Evolutionary conservation across 23 tunicate species (phyloP), one percentile per base, ranked within the genome.

Genomic region (Trididemnum nubilum): DNA sequence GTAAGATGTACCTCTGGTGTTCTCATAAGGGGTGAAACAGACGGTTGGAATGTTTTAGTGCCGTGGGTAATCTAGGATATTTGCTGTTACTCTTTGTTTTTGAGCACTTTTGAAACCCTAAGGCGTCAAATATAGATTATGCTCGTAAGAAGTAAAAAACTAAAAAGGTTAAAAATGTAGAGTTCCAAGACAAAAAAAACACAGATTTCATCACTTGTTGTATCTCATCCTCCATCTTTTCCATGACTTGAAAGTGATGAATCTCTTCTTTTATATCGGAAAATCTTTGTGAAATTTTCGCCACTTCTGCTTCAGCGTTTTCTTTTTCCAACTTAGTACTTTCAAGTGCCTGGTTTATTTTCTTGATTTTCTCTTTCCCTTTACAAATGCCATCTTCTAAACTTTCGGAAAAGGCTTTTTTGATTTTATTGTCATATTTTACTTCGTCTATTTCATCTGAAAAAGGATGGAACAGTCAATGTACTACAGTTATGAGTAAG

Each of bases 251-350:
- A 52, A 52, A 80, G 82, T 89, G 94, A 23, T 83, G 81, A 33
- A 65, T 83, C 31, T 79, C 86, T 83, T 89, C 94, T 51, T 78
- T 66, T 1, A 89, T 73, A 28, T 77, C 71, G 27, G 88, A 73
- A 51, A 89, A 75, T 71, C 85, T 83, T 50, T 69, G 52, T 23
- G 94, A 83, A 71, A 89, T 51, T n/a, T 81, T 52, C 24, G 39
- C 49, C 0, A 52, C 64, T 30, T 89, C 74, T 5, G 82, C 94
- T 2, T 75, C 30, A 0, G 88, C 94, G 37, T 89, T 88, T 26
- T 58, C 44, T 31, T 33, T 61, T 63, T 83, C 73, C 27, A n/a
- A n/a, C 27, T 83, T 36, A 15, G 80, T 9, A 31, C 83, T 83
- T 35, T 83, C 94, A 18, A 83, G 22, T 34, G 72, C 71, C 2